Percentiles rank a stretch among this genome's conserved stretches.
Conservation (phyloP, 1,140 invertebrate species). For the Sarcophaga peregrina region DNA sequence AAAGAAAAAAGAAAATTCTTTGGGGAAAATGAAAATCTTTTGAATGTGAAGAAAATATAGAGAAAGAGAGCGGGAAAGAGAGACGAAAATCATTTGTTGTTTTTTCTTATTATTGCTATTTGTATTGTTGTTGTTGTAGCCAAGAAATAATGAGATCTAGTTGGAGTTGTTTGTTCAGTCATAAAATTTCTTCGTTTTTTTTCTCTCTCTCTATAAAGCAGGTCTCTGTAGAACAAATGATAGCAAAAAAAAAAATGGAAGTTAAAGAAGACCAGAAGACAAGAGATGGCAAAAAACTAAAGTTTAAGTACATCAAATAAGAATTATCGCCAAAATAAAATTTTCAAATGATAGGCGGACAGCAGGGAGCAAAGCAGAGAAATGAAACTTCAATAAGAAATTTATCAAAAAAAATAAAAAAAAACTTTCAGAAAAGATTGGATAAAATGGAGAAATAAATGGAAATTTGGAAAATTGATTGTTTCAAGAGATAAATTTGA, state of each 20-base stretch:
- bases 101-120: not conserved
- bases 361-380: not conserved
- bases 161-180: not conserved
- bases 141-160: not conserved
- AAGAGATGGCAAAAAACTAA: not conserved
- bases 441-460: too few species aligned
- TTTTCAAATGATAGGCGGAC: not conserved
- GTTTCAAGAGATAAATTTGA: too few species aligned
- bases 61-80: not conserved
- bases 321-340: not conserved
- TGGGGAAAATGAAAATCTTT: too few species aligned
- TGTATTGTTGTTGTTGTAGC: not conserved
- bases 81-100: slow-evolving; percentile 3
- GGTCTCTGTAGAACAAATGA: not conserved
- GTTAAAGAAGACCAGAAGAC: not conserved
- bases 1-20: not conserved
- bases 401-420: not conserved
- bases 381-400: not conserved
- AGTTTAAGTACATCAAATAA: not conserved
- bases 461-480: too few species aligned
- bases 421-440: too few species aligned
- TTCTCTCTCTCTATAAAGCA: too few species aligned
- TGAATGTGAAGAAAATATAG: too few species aligned
- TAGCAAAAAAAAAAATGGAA: too few species aligned
- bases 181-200: too few species aligned